These are phyloP conservation scores for Pituophis catenifer DNA, from an alignment of 2,113 vertebrate genomes.

Conservation along the genomic window DNA sequence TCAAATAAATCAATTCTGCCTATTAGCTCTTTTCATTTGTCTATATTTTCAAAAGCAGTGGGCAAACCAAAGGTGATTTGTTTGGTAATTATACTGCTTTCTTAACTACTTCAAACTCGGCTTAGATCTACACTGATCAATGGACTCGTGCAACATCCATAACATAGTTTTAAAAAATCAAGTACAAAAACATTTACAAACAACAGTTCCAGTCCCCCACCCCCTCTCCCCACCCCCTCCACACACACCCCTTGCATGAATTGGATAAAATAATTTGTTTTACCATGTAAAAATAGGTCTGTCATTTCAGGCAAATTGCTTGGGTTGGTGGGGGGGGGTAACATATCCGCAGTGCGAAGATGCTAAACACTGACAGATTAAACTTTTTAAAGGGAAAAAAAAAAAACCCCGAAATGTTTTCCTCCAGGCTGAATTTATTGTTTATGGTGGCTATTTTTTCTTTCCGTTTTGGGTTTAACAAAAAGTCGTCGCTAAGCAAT, in stretches of 20 bases:
- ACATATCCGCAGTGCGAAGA: not conserved
- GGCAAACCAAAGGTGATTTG: slow-evolving; percentile 54
- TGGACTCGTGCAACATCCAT: slow-evolving; percentile 61
- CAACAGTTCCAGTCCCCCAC: slow-evolving; percentile 34
- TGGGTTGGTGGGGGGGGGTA: not conserved
- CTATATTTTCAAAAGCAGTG: slow-evolving; percentile 54
- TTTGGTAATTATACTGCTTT: slow-evolving; percentile 54
- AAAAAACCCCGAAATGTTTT: no score
- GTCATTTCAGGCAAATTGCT: not conserved
- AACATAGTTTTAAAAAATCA: slow-evolving; percentile 35
- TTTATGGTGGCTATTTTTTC: not conserved
- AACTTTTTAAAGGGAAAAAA: not conserved
- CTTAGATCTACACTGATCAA: slow-evolving; percentile 68
- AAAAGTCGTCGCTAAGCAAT: not conserved
- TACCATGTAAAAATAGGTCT: not conserved
- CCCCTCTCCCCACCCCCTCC: rapidly evolving
- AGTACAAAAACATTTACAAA: slow-evolving; percentile 53
- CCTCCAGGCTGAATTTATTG: not conserved
- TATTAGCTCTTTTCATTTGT: slow-evolving; percentile 66
- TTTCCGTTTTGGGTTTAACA: not conserved
- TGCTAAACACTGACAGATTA: not conserved
- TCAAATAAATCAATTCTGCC: slow-evolving; percentile 72
- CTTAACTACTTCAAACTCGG: slow-evolving; percentile 60
- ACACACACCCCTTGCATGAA: slow-evolving; percentile 16
- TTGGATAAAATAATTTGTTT: slow-evolving; percentile 43